Evolutionary conservation across 1,140 invertebrate species (phyloP), one percentile per base, ranked within the genome.

Genomic region (Euura saliciscinereae): DNA sequence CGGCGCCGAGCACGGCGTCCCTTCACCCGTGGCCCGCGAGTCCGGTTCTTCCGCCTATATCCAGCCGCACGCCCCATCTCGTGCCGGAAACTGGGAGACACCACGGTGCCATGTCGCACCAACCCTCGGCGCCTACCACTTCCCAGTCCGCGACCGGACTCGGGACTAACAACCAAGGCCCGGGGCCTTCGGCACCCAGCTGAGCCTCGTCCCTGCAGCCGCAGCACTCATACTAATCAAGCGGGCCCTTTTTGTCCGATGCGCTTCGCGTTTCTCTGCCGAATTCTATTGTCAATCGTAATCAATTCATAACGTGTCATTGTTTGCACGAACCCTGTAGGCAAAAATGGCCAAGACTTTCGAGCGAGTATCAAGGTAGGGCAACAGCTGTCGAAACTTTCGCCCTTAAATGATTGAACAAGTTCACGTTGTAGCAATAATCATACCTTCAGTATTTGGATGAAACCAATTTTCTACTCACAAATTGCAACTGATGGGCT

Each of bases 21-120:
- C 79, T 89, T 46, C 92, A 93, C 79, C 92, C 92, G 59, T 94
- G 92, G 93, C 92, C 93, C 75, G 90, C 90, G 70, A 93, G 91
- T 83, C 92, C 93, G 76, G 91, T 93, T 71, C 86, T 94, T 77
- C 92, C 92, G 74, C 90, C 92, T 70, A 90, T 92, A 75, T 91
- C 91, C 76, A 91, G 91, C 77, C 88, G 93, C 73, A 92, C 93
- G 75, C 91, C 91, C 68, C 92, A 94, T 84, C 89, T 93, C 69
- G 91, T 93, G 65, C 92, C 93, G 42, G 93, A 93, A 81, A 92
- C 91, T 75, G 89, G 80, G 82, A 85, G 84, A 84, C 68, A 82
- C 78, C 83, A 74, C 82, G 76, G 85, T 77, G 80, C 45, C 75
- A 83, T 69, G 82, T 83, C 82, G 82, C 86, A 44, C 82, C 87